Base-by-base conservation (phyloP, 1,140 invertebrate species). In the Heliconius himera region DNA sequence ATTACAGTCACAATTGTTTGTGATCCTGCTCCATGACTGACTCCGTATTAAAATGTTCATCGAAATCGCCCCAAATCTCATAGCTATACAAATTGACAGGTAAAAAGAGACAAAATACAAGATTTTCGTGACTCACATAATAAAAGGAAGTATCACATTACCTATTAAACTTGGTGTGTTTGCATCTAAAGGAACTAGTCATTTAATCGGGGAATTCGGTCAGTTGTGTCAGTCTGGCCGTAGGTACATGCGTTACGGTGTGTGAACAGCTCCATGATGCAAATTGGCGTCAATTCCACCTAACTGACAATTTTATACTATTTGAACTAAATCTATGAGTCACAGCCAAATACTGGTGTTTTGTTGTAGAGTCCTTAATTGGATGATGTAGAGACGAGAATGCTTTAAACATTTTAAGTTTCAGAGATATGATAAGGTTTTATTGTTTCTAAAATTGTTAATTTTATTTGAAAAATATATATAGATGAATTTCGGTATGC, bases 261-360 rank as follows among this genome's bases (percentile, higher is more conserved):
- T 83, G 82, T 78, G 84, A 83, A 85, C 82, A 81, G 74, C 77
- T 49, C 82, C 70, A 84, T 85, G 81, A 85, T 85, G 82, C 82
- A 84, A 85, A 85, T 85, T 85, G 82, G 84, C 81, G 79, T 81
- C 81, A 85, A 85, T 85, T 85, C 84, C 84, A 85, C 83, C 80
- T 77, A 83, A 85, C 84, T 83, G 77, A 83, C 80, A 85, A 83
- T 83, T 83, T 85, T 81, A 82, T 82, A 85, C 82, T 78, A 83
- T 85, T 85, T 85, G 79, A 78, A 80, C 79, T 83, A 79, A 75
- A 81, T 82, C 72, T 74, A 76, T 83, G 84, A 83, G 72, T 85
- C 82, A 83, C 60, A 49, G 80, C 80, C 80, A 75, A 66, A 72
- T 76, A 78, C 49, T 36, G 49, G 49, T 29, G 51, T 8, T 56